Evolutionary conservation across 2,797 vertebrate genomes (phyloP), one percentile per base, ranked within the genome.

Genomic region (Tachyglossus aculeatus): DNA sequence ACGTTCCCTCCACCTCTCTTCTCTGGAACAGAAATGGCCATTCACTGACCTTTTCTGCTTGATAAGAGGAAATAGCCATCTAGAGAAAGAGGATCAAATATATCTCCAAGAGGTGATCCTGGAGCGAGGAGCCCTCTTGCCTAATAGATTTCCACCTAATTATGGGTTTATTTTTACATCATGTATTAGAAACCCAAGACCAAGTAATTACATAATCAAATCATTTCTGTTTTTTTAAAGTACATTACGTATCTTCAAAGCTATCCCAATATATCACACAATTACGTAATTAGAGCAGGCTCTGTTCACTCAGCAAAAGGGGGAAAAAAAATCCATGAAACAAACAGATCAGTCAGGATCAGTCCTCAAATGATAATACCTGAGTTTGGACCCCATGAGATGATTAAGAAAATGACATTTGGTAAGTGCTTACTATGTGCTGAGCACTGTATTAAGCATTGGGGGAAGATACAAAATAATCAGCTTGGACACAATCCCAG

Each of bases 181-280:
- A 38, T 34, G 22, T 15, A 19, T 43, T 21, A 55, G 38, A 58
- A 34, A 18, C 43, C 29, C 3, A 18, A 38, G 52, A 53, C 48
- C 39, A 37, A 18, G 48, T 41, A 14, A 50, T 50, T 16, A 40
- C 44, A 33, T n/a, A 45, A 36, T 37, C 21, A 51, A 32, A 6
- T 14, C 34, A 37, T 56, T 62, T 41, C 19, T 50, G n/a, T n/a
- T n/a, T n/a, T n/a, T n/a, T n/a, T 33, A 52, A 10, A 37, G 16
- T 1, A 0, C 8, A 2, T 5, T 29, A 36, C 16, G 4, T 19
- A 50, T 43, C 18, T 5, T 24, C 12, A 0, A 3, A 53, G 31
- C 29, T 22, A 16, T 13, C 29, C 19, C 9, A 31, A n/a, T 31
- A 31, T 19, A 21, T 56, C 3, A n/a, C 12, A 5, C 41, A 16